phyloP scores from a whole-genome alignment of 2,888 invertebrate species.

The Phalangium opilio region DNA sequence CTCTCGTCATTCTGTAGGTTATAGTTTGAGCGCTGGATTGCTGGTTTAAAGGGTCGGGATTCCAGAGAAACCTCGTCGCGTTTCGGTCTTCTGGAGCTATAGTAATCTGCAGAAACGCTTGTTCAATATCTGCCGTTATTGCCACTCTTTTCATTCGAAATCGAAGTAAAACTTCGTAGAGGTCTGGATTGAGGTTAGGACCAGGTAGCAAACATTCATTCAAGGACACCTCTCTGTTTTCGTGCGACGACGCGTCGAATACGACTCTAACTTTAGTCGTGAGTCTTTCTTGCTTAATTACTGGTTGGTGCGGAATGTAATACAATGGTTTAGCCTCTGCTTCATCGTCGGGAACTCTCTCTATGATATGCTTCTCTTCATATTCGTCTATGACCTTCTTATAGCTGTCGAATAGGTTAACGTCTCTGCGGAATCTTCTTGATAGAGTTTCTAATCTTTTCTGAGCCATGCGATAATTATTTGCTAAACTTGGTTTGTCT shows the following conservation, averaged over 20 bases:
- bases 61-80: slow-evolving; percentile 3
- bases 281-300: slow-evolving; percentile 1
- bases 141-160: slow-evolving; percentile 11
- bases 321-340: too few species aligned
- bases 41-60: too few species aligned
- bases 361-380: too few species aligned
- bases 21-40: too few species aligned
- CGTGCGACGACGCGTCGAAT: slow-evolving; percentile 8
- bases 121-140: slow-evolving; percentile 3
- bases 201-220: slow-evolving; percentile 7
- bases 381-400: too few species aligned
- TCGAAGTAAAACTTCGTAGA: not conserved
- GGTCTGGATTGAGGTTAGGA: slow-evolving; percentile 4
- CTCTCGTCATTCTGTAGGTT: too few species aligned
- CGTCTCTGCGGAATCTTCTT: too few species aligned
- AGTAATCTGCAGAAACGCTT: slow-evolving; percentile 7
- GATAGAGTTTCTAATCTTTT: too few species aligned
- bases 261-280: slow-evolving; percentile 4
- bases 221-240: not conserved
- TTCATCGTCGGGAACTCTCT: too few species aligned
- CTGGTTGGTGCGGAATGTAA: slow-evolving; percentile 7
- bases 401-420: too few species aligned
- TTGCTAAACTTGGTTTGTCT: too few species aligned
- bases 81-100: slow-evolving; percentile 2
- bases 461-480: too few species aligned